phyloP scores from a whole-genome alignment of 2,797 vertebrate genomes.

The Sebastes nivosus region DNA sequence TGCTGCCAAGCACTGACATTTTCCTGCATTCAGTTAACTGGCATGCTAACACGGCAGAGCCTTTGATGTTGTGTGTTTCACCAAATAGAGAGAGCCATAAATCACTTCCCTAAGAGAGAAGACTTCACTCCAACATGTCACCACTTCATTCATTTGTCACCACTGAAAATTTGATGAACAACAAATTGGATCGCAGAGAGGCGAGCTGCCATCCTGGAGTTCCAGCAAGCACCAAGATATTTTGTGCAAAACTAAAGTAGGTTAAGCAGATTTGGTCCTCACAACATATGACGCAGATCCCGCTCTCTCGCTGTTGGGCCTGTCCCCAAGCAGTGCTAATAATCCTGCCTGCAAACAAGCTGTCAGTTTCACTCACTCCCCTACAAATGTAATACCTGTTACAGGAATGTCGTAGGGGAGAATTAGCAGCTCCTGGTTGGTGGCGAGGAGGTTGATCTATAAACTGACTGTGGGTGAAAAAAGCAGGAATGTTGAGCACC shows the following conservation, averaged over 20 bases:
- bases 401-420: conserved; percentile 68
- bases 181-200: conserved; percentile 35
- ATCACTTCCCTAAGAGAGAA: neutral
- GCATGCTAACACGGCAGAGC: neutral
- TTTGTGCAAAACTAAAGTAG: conserved; percentile 78
- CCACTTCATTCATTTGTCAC: conserved; percentile 45
- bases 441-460: conserved; percentile 19
- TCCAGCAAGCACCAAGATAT: conserved; percentile 63
- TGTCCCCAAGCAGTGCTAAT: conserved; percentile 74
- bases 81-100: neutral
- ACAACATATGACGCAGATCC: conserved; percentile 81
- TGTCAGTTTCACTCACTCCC: conserved; percentile 72
- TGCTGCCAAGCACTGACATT: conserved; percentile 51
- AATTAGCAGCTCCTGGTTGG: conserved; percentile 52
- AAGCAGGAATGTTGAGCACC: conserved; percentile 33
- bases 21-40: conserved; percentile 17
- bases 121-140: conserved; percentile 18
- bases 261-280: conserved; percentile 84
- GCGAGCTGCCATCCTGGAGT: conserved; percentile 39
- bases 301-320: conserved; percentile 63
- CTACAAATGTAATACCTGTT: conserved; percentile 66
- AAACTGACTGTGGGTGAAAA: conserved; percentile 20
- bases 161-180: conserved; percentile 58
- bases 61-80: conserved; percentile 25
- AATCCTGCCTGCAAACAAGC: conserved; percentile 77